Evolutionary conservation across 2,888 invertebrate genomes (phyloP), one percentile per base, ranked within the genome.

Genomic region (Dicyrtoma fusca): DNA sequence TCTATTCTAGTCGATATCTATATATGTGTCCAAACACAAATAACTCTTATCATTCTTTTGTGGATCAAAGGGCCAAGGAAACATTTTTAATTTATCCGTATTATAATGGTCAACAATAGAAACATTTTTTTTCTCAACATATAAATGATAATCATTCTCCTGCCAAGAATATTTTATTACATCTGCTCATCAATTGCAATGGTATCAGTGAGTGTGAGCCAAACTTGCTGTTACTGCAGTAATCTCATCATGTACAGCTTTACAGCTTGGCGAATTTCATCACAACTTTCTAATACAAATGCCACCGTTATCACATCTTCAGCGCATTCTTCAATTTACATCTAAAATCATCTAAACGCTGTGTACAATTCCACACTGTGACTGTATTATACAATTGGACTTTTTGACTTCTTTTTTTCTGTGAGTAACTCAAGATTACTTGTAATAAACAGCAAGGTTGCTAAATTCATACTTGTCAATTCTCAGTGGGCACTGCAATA

Each of bases 271-370:
- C 14, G 21, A 21, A 61, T 63, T 63, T 63, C 62, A 44, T 63
- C 62, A 63, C 44, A 42, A 63, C 62, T 63, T 63, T 63, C 62
- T 59, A 26, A 23, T 63, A 63, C 44, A 63, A 42, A 45, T 63
- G 62, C 8, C 62, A 45, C 62, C 62, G 62, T 63, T 63, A 63
- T 34, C 34, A 34, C 45, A 44, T 21, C 44, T 63, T 63, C 14
- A 53, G 17, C 34, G 8, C 34, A 34, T 34, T 53, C 53, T 1
- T 34, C 34, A 8, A 2, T 17, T 53, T 21, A 53, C 53, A 53
- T 53, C 53, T 17, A 21, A 17, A 53, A 53, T 17, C 5, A 4
- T 17, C 49, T 34, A 34, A 34, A 34, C 8, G 34, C 34, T 5
- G 4, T 34, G 34, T 34, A 34, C 3, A 34, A 34, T 34, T 34